These are phyloP conservation scores for Actinernus sp. DNA, from an alignment of 92 coral and sea anemone species.

Conservation along the genomic window DNA sequence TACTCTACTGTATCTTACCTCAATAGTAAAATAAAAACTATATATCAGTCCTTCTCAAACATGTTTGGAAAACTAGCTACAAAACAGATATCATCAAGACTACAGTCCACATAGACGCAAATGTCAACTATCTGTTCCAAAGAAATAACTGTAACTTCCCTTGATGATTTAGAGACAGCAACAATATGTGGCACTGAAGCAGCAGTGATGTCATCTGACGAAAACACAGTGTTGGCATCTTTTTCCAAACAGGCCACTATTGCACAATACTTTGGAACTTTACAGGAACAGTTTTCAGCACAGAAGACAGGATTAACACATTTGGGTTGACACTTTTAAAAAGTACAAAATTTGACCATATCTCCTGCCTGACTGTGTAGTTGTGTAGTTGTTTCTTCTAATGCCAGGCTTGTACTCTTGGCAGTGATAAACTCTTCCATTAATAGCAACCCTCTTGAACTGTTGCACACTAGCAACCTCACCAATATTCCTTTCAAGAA, in stretches of 20 bases:
- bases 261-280: constrained; percentile 18
- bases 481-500: constrained; percentile 42
- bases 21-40: no score
- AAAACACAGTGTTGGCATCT: constrained; percentile 34
- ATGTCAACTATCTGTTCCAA: constrained; percentile 19
- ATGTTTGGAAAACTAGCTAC: constrained; percentile 38
- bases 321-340: constrained; percentile 26
- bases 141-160: constrained; percentile 15
- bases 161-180: constrained; percentile 20
- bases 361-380: constrained; percentile 1
- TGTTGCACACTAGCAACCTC: constrained; percentile 7
- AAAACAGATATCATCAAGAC: constrained; percentile 23
- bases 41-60: constrained; percentile 41
- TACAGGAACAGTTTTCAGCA: constrained; percentile 27
- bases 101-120: constrained; percentile 25
- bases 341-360: constrained; percentile 45
- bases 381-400: constrained; percentile 43
- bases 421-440: constrained; percentile 34
- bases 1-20: no score
- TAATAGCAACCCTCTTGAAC: constrained; percentile 29
- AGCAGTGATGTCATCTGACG: constrained; percentile 45
- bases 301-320: constrained; percentile 60
- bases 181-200: constrained; percentile 56
- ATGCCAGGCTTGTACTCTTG: constrained; percentile 18
- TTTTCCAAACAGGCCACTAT: constrained; percentile 14